Evolutionary conservation across 1,140 invertebrate genomes (phyloP).

Genomic region (Thaumatotibia leucotreta): DNA sequence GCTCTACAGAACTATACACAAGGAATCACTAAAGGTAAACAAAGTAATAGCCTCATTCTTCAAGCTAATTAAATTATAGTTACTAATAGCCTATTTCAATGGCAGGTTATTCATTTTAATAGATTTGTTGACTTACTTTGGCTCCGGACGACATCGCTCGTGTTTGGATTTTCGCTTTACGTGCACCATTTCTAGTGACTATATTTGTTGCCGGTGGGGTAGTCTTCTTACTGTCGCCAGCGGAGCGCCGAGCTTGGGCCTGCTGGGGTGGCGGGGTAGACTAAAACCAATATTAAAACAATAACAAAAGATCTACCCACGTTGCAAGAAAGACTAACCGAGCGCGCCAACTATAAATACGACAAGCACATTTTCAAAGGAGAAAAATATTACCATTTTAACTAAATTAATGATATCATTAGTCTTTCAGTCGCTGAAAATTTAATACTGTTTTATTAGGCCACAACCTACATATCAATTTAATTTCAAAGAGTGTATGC

Average conservation of each 20-base stretch:
- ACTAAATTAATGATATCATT: background rate
- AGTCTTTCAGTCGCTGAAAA: background rate
- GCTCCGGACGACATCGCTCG: conserved; percentile 76
- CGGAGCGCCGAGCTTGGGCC: conserved; percentile 37
- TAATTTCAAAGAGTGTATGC: background rate
- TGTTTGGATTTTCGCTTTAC: conserved; percentile 80
- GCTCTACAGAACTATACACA: background rate
- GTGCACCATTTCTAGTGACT: conserved; percentile 77
- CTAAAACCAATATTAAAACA: conserved; percentile 38
- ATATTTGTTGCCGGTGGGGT: conserved; percentile 58
- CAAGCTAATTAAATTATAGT: background rate
- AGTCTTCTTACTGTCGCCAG: conserved; percentile 57
- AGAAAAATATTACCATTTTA: background rate
- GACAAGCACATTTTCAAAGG: conserved; percentile 7
- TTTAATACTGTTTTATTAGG: background rate
- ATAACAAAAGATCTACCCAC: conserved; percentile 18
- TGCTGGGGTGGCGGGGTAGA: conserved; percentile 51
- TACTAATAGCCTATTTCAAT: background rate
- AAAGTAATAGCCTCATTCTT: background rate
- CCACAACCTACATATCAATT: conserved; percentile 5
- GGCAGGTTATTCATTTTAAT: background rate
- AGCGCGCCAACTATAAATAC: conserved; percentile 22
- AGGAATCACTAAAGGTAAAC: background rate
- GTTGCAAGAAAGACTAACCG: background rate
- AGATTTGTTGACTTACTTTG: conserved; percentile 50